Base-by-base conservation (phyloP, 2,888 invertebrate genomes). In the Leptinotarsa peninsularis region DNA sequence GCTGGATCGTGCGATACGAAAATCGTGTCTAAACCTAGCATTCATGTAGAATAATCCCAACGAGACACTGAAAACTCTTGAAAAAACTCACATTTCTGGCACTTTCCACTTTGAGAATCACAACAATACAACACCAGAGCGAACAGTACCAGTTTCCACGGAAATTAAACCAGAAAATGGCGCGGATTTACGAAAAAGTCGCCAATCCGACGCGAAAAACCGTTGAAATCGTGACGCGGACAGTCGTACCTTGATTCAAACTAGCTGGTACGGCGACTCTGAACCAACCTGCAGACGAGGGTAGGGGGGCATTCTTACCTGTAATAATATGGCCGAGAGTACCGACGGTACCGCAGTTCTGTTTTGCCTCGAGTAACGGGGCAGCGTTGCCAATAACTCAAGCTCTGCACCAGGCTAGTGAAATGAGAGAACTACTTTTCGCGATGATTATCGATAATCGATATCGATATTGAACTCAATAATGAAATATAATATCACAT, bases 1-100 rank as follows among this genome's bases (percentile, higher is more conserved):
- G 76, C 76, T 71, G 71, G 50, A 75, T 77, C 81, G 81, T 79
- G 79, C 71, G 68, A 71, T 78, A 78, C 75, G 80, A 76, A 81
- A 82, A 81, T 81, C 82, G 82, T 83, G 82, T 80, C 76, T 78
- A 81, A 78, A 80, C 82, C 81, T 83, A 81, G 82, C 83, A 83
- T 83, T 81, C 79, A 80, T 81, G 80, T 27, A 63, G 58, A 70
- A 78, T 79, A 70, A 76, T 79, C 76, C 76, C 72, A 71, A 76
- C 66, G 74, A 63, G 71, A 67, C 72, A 69, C 69, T 69, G 60
- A 60, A 15, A 74, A 70, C 74, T 70, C 21, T 66, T 49, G 33
- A 43, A 60, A 14, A 43, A 70, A 49, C 70, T 70, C 70, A 58
- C 70, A 70, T 49, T 70, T 23, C 21, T 17, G 15, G n/a, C 52